Conservation (phyloP, 1,140 invertebrate species). For the Zaprionus inermis region DNA sequence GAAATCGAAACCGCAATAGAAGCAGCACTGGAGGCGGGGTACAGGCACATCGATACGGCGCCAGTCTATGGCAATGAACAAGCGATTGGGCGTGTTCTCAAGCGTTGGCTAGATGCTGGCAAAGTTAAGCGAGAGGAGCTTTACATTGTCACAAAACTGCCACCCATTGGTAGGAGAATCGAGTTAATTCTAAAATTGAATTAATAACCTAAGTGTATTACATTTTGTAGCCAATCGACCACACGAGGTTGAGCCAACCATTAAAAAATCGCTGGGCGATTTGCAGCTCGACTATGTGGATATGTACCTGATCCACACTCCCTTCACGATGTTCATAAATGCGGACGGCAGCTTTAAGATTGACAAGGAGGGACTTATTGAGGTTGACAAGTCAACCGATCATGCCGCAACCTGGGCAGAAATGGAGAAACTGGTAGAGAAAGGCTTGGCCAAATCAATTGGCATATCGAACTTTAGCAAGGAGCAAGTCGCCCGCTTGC, state of each 20-base stretch:
- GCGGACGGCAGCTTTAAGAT: slow-evolving; percentile 83
- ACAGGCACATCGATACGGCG: slow-evolving; percentile 92
- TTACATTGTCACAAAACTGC: slow-evolving; percentile 93
- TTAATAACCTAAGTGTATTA: neutral
- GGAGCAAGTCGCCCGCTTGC: slow-evolving; percentile 87
- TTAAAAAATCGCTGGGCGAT: slow-evolving; percentile 89
- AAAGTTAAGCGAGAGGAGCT: slow-evolving; percentile 90
- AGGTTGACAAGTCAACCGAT: slow-evolving; percentile 88
- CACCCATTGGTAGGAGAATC: slow-evolving; percentile 77
- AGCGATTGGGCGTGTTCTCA: slow-evolving; percentile 90
- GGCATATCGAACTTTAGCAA: slow-evolving; percentile 93
- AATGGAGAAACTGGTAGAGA: slow-evolving; percentile 90
- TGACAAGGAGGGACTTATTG: slow-evolving; percentile 86
- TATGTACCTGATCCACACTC: slow-evolving; percentile 93
- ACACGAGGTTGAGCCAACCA: slow-evolving; percentile 89
- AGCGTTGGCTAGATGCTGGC: slow-evolving; percentile 89
- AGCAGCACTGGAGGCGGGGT: slow-evolving; percentile 86
- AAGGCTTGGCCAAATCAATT: slow-evolving; percentile 88
- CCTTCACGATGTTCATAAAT: slow-evolving; percentile 86
- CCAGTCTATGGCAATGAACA: slow-evolving; percentile 93
- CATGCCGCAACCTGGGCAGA: slow-evolving; percentile 90
- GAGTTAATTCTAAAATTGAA: neutral
- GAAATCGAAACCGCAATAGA: slow-evolving; percentile 89
- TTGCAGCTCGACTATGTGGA: slow-evolving; percentile 93
- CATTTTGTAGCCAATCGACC: slow-evolving; percentile 86